Evolutionary conservation across 2,113 vertebrate species (phyloP).

Genomic region (Chunga burmeisteri): DNA sequence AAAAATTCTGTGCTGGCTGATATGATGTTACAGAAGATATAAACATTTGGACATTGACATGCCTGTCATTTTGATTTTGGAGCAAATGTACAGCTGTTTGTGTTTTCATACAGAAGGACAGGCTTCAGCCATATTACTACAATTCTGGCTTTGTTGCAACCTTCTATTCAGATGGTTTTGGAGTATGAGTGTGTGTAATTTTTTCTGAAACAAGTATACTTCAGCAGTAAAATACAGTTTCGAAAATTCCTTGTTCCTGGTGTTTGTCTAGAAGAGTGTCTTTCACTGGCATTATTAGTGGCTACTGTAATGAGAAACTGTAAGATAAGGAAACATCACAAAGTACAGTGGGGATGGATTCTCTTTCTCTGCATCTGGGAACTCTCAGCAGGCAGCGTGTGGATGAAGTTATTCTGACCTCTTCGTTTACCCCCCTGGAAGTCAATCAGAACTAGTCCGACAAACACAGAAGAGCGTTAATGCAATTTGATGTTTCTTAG

Average conservation of each 20-base stretch:
- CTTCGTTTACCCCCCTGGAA: not conserved
- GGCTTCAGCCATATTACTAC: not conserved
- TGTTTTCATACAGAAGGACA: not conserved
- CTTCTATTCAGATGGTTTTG: not conserved
- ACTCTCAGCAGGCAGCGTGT: not conserved
- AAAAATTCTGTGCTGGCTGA: not conserved
- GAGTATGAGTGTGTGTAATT: not conserved
- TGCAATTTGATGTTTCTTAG: not conserved
- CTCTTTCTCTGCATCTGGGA: not conserved
- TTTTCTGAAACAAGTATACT: not conserved
- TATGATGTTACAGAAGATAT: not conserved
- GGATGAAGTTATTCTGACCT: not conserved
- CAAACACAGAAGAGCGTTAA: not conserved
- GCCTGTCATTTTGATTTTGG: not conserved
- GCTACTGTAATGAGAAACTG: not conserved
- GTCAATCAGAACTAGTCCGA: not conserved
- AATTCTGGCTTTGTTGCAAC: not conserved
- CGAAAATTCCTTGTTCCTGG: not conserved
- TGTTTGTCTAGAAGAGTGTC: not conserved
- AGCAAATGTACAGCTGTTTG: not conserved
- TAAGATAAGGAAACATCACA: not conserved
- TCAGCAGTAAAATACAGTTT: not conserved
- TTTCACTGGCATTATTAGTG: not conserved
- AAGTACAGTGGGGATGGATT: not conserved
- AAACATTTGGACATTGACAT: not conserved